phyloP scores from a whole-genome alignment of 2,113 vertebrate species.

The Odontophorus gujanensis region DNA sequence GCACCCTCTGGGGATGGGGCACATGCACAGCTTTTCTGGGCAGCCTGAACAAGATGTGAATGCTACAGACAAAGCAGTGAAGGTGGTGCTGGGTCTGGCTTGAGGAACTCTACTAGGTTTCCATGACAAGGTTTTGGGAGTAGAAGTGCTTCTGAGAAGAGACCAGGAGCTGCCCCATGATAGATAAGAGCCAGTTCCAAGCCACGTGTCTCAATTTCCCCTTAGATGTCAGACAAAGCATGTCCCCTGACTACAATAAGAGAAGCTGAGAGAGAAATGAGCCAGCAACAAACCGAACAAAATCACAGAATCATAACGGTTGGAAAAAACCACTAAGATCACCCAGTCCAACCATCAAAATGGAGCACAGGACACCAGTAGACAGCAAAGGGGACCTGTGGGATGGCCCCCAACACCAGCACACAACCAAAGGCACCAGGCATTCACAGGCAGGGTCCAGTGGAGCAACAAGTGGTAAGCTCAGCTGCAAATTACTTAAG shows the following conservation, averaged over 20 bases:
- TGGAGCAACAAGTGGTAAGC: conserved; percentile 8
- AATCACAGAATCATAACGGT: neutral
- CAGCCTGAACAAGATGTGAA: neutral
- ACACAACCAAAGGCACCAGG: conserved; percentile 22
- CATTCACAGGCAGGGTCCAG: neutral
- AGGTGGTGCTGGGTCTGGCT: neutral
- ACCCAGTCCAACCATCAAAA: too few species aligned
- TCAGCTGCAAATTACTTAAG: conserved; percentile 14
- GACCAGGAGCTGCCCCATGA: neutral
- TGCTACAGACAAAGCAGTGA: neutral
- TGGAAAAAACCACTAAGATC: too few species aligned
- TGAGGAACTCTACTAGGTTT: neutral
- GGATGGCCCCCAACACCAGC: neutral
- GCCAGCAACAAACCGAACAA: neutral
- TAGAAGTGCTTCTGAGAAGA: neutral
- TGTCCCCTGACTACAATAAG: neutral
- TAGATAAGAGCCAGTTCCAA: neutral
- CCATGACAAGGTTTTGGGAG: neutral
- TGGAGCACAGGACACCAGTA: rapidly evolving
- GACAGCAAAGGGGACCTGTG: neutral
- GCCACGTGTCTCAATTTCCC: conserved; percentile 17
- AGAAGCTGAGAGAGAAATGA: neutral
- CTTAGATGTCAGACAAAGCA: rapidly evolving
- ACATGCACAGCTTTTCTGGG: too few species aligned
- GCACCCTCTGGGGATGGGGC: too few species aligned